Conservation (phyloP, 2,113 vertebrate genomes). For the Monopterus albus region DNA sequence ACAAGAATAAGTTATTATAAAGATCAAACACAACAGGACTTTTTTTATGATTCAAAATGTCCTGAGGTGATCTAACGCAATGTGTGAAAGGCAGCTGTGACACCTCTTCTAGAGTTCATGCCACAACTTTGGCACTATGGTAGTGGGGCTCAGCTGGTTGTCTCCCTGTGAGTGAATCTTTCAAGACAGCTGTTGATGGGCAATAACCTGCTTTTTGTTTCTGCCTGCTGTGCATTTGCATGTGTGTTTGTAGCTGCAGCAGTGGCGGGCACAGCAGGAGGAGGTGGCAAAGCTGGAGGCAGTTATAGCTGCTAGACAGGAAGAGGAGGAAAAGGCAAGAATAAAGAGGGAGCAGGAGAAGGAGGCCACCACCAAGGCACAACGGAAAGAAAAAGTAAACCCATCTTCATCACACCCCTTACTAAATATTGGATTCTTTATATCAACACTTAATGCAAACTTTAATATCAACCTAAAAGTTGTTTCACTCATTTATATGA, state of each 20-base stretch:
- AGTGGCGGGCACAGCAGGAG: constrained; percentile 89
- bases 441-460: not conserved
- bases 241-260: constrained; percentile 84
- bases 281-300: constrained; percentile 88
- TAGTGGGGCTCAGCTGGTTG: constrained; percentile 31
- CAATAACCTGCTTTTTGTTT: constrained; percentile 22
- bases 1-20: not conserved
- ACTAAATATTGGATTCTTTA: not conserved
- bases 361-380: constrained; percentile 80
- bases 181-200: constrained; percentile 40
- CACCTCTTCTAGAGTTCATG: constrained; percentile 38
- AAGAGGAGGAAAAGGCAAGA: constrained; percentile 82
- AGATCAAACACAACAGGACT: not conserved
- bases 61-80: constrained; percentile 32
- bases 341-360: constrained; percentile 83
- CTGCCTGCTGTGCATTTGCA: constrained; percentile 27
- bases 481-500: no score
- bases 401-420: not conserved
- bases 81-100: constrained; percentile 39
- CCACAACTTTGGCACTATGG: constrained; percentile 19
- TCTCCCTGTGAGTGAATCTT: constrained; percentile 21
- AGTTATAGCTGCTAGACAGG: constrained; percentile 84
- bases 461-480: no score
- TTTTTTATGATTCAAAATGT: constrained; percentile 31
- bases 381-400: constrained; percentile 83